Percentiles rank a stretch among this genome's conserved stretches.
Conservation (phyloP, 2,888 invertebrate genomes). For the Dicyrtomina minuta region DNA sequence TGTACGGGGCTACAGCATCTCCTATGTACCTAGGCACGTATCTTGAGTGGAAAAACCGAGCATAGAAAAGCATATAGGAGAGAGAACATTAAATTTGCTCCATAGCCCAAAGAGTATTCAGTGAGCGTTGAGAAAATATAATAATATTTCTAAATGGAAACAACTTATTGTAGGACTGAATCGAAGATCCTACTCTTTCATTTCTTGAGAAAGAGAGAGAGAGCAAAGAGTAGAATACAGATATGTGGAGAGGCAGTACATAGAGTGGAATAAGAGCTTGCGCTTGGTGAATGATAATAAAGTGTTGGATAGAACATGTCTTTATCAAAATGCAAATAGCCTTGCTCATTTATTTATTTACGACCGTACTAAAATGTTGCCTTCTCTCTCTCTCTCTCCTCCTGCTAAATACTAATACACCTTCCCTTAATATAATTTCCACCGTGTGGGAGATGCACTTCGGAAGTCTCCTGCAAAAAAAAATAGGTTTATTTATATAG, state of each 20-base stretch:
- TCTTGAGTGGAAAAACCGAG: too few relatives aligned
- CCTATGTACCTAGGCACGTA: too few relatives aligned
- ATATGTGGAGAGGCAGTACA: too few relatives aligned
- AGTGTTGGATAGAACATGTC: conserved; percentile 6
- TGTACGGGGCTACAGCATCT: too few relatives aligned
- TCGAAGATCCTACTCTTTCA: conserved; percentile 4
- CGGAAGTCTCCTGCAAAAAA: not conserved
- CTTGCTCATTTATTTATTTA: conserved; percentile 28
- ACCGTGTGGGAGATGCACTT: not conserved
- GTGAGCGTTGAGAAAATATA: conserved; percentile 8
- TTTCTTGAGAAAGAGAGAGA: not conserved
- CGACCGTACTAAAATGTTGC: conserved; percentile 22
- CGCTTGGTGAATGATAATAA: conserved; percentile 25
- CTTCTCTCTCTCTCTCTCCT: conserved; percentile 17
- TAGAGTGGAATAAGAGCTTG: not conserved
- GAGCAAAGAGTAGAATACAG: not conserved
- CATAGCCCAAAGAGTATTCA: too few relatives aligned
- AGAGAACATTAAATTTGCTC: too few relatives aligned
- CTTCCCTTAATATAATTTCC: too few relatives aligned
- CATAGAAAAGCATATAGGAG: too few relatives aligned
- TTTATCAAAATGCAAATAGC: conserved; percentile 32
- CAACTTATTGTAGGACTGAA: conserved; percentile 2
- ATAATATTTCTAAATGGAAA: conserved; percentile 14
- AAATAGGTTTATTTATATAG: not conserved
- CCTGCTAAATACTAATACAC: not conserved